These are phyloP conservation scores for Metalampra italica DNA, from an alignment of 2,888 invertebrate genomes.

Conservation along the genomic window DNA sequence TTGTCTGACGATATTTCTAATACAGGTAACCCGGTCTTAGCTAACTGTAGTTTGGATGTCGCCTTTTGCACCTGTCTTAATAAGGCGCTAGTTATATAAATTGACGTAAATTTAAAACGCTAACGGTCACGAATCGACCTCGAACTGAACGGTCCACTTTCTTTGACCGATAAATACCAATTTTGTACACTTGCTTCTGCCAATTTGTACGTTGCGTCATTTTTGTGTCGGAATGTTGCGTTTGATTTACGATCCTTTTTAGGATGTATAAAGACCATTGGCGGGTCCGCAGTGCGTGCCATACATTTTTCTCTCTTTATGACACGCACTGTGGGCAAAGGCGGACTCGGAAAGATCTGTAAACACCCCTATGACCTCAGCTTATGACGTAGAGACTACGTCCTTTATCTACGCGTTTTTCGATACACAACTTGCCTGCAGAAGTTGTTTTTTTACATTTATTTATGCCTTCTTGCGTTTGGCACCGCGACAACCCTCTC, in stretches of 20 bases:
- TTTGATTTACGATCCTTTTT: slow-evolving; percentile 4
- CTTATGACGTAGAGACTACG: too few relatives aligned
- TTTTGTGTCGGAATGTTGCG: slow-evolving; percentile 5
- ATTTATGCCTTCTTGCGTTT: too few relatives aligned
- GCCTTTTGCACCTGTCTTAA: slow-evolving; percentile 51
- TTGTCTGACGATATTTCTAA: slow-evolving; percentile 39
- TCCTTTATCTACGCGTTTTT: too few relatives aligned
- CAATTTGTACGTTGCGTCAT: slow-evolving; percentile 29
- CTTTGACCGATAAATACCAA: slow-evolving; percentile 47
- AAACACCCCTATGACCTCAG: too few relatives aligned
- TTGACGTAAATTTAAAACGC: slow-evolving; percentile 54
- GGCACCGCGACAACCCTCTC: too few relatives aligned
- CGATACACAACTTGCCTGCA: too few relatives aligned
- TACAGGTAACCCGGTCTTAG: slow-evolving; percentile 68
- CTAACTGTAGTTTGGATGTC: slow-evolving; percentile 69
- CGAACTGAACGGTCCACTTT: slow-evolving; percentile 47
- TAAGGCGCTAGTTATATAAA: slow-evolving; percentile 66
- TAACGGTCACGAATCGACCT: slow-evolving; percentile 34
- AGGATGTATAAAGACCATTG: too few relatives aligned
- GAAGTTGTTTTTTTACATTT: too few relatives aligned
- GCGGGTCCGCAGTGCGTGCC: too few relatives aligned
- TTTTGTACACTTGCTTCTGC: slow-evolving; percentile 30
- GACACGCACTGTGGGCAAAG: too few relatives aligned
- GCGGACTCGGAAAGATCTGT: too few relatives aligned
- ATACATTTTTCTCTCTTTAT: too few relatives aligned